phyloP scores from a whole-genome alignment of 1,140 invertebrate species.

The Drosophila suzukii region DNA sequence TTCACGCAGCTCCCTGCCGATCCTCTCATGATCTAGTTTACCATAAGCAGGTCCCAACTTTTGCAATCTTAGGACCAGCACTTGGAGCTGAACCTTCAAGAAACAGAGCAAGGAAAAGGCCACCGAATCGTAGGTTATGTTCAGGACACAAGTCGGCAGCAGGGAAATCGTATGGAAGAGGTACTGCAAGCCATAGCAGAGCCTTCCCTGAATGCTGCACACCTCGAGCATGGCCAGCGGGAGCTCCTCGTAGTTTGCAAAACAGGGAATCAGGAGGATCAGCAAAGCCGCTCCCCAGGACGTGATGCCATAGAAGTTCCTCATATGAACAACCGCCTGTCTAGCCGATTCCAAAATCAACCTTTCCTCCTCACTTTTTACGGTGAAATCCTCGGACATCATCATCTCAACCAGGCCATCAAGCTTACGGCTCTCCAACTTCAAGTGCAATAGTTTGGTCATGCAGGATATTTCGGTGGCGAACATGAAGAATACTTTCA shows the following conservation, averaged over 20 bases:
- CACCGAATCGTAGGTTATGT: constrained; percentile 72
- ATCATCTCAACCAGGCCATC: constrained; percentile 35
- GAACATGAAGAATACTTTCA: constrained; percentile 74
- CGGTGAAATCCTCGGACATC: constrained; percentile 18
- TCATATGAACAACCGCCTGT: constrained; percentile 20
- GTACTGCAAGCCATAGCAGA: constrained; percentile 49
- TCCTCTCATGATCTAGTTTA: constrained; percentile 13
- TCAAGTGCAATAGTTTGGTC: constrained; percentile 59
- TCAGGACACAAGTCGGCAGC: constrained; percentile 59
- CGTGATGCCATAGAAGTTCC: constrained; percentile 46
- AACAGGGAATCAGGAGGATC: constrained; percentile 35
- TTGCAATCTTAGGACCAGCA: constrained; percentile 55
- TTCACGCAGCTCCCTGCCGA: constrained; percentile 43
- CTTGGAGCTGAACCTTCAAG: constrained; percentile 53
- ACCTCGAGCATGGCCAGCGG: constrained; percentile 64
- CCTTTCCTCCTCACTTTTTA: constrained; percentile 15
- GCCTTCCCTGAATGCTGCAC: constrained; percentile 22
- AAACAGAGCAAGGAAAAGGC: constrained; percentile 50
- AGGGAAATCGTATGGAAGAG: constrained; percentile 54
- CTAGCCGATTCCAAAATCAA: constrained; percentile 5
- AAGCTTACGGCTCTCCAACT: constrained; percentile 14
- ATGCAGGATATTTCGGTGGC: constrained; percentile 67
- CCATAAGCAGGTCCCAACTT: constrained; percentile 23
- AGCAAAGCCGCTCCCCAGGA: constrained; percentile 38
- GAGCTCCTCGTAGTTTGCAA: constrained; percentile 29